Evolutionary conservation across 1,140 invertebrate species (phyloP).

Genomic region (Cecropterus lyciades): DNA sequence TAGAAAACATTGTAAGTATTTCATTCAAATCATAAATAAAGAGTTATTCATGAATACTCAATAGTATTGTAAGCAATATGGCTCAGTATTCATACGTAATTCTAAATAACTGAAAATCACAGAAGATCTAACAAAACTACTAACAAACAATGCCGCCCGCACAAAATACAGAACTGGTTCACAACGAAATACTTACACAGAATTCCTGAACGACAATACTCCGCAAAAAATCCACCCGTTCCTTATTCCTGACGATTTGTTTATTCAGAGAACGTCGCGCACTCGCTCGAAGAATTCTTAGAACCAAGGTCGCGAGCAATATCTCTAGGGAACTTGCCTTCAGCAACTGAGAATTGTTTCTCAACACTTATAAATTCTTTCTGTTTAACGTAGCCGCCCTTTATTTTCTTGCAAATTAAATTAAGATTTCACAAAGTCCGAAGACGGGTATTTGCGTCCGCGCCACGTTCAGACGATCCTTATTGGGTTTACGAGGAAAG

Average conservation of each 20-base stretch:
- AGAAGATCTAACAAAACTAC: conserved; percentile 7
- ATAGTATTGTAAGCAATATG: no score
- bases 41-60: no score
- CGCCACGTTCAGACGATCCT: conserved; percentile 55
- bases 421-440: conserved; percentile 70
- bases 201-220: conserved; percentile 32
- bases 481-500: conserved; percentile 63
- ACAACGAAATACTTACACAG: conserved; percentile 27
- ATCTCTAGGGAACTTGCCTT: conserved; percentile 28
- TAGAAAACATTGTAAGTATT: no score
- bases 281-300: conserved; percentile 23
- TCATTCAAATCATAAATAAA: no score
- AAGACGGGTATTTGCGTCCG: conserved; percentile 54
- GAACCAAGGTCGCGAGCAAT: conserved; percentile 42
- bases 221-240: conserved; percentile 37
- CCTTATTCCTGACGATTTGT: conserved; percentile 42
- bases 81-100: neutral
- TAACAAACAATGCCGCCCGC: conserved; percentile 7
- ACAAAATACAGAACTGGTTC: conserved; percentile 30
- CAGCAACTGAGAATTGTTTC: conserved; percentile 44
- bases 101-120: conserved; percentile 4
- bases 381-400: conserved; percentile 52
- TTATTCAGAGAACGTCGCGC: conserved; percentile 45
- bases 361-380: conserved; percentile 54
- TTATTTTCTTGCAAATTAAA: conserved; percentile 69